Conservation (phyloP, 1,140 invertebrate species). For the Drosophila fuyamai region DNA sequence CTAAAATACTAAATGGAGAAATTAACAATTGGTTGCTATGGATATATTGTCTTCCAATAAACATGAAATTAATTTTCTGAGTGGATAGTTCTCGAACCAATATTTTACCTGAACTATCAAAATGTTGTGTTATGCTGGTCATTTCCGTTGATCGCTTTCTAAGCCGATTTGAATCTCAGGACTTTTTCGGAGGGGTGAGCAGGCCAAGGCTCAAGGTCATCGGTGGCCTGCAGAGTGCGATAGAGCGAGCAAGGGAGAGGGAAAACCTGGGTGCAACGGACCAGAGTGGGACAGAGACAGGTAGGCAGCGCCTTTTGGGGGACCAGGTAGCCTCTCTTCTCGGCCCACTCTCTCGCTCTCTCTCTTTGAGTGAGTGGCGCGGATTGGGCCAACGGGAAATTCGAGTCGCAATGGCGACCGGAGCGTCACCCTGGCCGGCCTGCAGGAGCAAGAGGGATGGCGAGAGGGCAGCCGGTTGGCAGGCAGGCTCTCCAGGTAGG, state of each 20-base stretch:
- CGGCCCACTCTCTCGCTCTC: neutral
- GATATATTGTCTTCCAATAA: neutral
- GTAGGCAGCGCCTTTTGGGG: neutral
- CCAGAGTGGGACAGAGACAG: neutral
- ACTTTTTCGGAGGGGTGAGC: conserved; percentile 29
- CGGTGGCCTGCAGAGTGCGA: neutral
- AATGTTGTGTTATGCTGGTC: neutral
- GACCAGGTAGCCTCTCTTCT: conserved; percentile 1
- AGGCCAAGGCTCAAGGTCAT: conserved; percentile 18
- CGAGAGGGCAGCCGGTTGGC: conserved; percentile 10
- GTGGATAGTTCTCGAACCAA: conserved; percentile 2
- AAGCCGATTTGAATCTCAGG: conserved; percentile 6
- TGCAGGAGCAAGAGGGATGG: conserved; percentile 41
- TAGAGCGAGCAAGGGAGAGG: neutral
- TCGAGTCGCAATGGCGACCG: conserved; percentile 30
- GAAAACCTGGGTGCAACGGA: neutral
- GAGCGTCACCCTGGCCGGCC: conserved; percentile 2
- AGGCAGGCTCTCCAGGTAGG: conserved; percentile 23
- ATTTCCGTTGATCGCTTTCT: conserved; percentile 29
- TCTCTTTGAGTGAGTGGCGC: conserved; percentile 34
- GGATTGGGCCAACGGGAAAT: conserved; percentile 35
- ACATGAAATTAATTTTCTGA: neutral
- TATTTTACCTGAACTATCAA: conserved; percentile 2
- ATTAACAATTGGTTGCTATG: neutral
- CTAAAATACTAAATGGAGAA: neutral